phyloP scores from a whole-genome alignment of 2,113 vertebrate genomes.

The Pithys albifrons region DNA sequence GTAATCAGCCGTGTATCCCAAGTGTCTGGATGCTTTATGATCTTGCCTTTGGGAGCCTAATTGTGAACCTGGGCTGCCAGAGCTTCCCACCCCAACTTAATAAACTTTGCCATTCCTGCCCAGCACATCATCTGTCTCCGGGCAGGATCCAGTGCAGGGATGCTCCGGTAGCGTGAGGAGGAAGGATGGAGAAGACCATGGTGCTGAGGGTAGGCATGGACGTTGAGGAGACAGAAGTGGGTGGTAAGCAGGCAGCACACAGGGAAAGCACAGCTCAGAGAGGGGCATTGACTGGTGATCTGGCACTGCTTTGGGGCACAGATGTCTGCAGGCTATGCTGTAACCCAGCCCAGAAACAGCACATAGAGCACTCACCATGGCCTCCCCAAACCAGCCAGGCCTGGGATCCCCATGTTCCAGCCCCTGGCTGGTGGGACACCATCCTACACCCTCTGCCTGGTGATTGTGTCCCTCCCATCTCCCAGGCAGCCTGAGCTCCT shows the following conservation, averaged over 20 bases:
- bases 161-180: neutral
- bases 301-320: neutral
- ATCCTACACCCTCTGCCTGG: neutral
- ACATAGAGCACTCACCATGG: fast-evolving
- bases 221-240: neutral
- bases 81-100: conserved; percentile 63
- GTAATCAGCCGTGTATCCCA: conserved; percentile 74
- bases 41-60: conserved; percentile 74
- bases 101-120: conserved; percentile 50
- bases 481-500: neutral
- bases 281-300: fast-evolving
- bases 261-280: neutral
- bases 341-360: neutral
- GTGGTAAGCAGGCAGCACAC: neutral
- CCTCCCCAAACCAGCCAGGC: neutral
- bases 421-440: neutral
- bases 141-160: neutral
- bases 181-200: neutral
- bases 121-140: conserved; percentile 49
- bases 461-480: neutral
- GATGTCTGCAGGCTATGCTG: neutral
- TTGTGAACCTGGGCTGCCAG: conserved; percentile 70
- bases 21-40: conserved; percentile 76
- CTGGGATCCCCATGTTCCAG: neutral
- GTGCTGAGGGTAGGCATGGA: neutral